Evolutionary conservation across 1,140 invertebrate genomes (phyloP).

Genomic region (Ooceraea biroi): DNA sequence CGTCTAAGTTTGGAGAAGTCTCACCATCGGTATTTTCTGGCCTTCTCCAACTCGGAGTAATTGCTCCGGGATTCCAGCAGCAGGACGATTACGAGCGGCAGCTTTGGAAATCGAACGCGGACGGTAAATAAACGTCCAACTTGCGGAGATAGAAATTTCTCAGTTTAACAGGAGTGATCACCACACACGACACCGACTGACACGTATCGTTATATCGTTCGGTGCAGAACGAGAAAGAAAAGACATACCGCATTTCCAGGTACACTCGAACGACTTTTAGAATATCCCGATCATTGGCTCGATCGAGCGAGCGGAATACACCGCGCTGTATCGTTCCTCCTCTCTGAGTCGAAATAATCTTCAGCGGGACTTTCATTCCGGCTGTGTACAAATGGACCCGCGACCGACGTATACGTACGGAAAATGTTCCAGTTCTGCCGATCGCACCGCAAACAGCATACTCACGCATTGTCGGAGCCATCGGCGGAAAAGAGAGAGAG

Average conservation of each 20-base stretch:
- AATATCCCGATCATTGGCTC: background rate
- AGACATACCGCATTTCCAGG: background rate
- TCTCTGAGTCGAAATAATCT: slow-evolving; percentile 13
- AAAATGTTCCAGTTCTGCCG: slow-evolving; percentile 39
- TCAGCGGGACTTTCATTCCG: slow-evolving; percentile 11
- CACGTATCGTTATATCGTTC: background rate
- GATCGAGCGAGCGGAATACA: background rate
- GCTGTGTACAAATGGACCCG: background rate
- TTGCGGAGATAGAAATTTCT: background rate
- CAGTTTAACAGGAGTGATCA: slow-evolving; percentile 2
- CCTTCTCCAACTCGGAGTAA: slow-evolving; percentile 37
- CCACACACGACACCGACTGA: background rate
- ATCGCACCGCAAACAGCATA: slow-evolving; percentile 36
- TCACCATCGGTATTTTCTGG: slow-evolving; percentile 33
- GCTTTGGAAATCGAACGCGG: slow-evolving; percentile 36
- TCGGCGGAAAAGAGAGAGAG: slow-evolving; percentile 6
- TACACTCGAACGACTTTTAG: background rate
- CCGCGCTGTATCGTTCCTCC: background rate
- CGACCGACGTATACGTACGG: background rate
- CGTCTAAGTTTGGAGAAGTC: slow-evolving; percentile 32
- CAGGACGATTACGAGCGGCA: slow-evolving; percentile 13
- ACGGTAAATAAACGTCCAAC: slow-evolving; percentile 36
- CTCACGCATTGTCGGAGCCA: background rate
- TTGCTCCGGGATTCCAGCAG: slow-evolving; percentile 26
- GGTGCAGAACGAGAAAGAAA: background rate